Evolutionary conservation across 2,888 invertebrate genomes (phyloP), one percentile per base, ranked within the genome.

Genomic region (Pandemis corylana): DNA sequence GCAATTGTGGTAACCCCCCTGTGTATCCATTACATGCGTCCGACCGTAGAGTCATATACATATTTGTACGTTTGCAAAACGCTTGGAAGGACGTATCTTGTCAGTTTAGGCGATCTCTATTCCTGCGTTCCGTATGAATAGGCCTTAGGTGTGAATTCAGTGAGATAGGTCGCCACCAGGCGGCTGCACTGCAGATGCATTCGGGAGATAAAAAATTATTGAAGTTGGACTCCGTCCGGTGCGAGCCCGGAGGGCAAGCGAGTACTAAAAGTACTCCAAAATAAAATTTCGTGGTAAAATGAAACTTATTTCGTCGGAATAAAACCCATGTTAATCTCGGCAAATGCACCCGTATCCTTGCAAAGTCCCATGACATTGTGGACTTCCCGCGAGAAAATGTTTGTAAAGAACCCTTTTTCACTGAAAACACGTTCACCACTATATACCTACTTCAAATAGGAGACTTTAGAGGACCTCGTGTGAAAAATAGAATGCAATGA

Each of bases 121-220:
- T 61, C 62, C 28, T 82, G 80, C 81, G 76, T 78, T 77, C 76
- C 68, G 71, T 77, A 65, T 89, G 88, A 89, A 89, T 84, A 82
- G 85, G 76, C 76, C 76, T 80, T 79, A 87, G 85, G 89, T 89
- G 89, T 86, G 86, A 89, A 89, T 80, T 82, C 75, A 76, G 76
- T 77, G 82, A 89, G 89, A 89, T 87, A 87, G 83, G 83, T 77
- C 76, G 76, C 78, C 77, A 80, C 79, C 73, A 81, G 81, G 82
- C 79, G 83, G 79, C 81, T 80, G 79, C 77, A 75, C 76, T 67
- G 71, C 85, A 89, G 89, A 90, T 89, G 87, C 87, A 87, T 88
- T 88, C 89, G 87, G 78, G 79, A 86, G 89, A 89, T 89, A 90
- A 89, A 85, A 87, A 88, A 89, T 87, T 89, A 90, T 88, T 90